phyloP scores from a whole-genome alignment of 2,797 vertebrate species.

The Salarias fasciatus region DNA sequence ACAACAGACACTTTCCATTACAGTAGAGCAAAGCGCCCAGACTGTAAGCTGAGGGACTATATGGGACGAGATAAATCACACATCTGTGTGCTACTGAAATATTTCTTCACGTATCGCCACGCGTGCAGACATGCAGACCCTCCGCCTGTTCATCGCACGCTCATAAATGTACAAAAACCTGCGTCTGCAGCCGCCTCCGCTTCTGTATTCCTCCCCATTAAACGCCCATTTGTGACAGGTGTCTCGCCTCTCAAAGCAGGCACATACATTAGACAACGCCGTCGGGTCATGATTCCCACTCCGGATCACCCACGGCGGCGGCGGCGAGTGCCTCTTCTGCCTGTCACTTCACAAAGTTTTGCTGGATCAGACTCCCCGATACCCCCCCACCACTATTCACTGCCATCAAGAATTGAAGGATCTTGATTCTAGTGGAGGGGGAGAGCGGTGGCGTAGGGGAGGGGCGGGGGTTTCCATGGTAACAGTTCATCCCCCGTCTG shows the following conservation, averaged over 20 bases:
- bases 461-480: slow-evolving; percentile 57
- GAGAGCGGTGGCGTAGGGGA: slow-evolving; percentile 28
- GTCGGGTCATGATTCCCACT: slow-evolving; percentile 45
- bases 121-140: slow-evolving; percentile 3
- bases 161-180: slow-evolving; percentile 3
- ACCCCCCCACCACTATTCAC: background rate
- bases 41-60: background rate
- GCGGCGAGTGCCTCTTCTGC: slow-evolving; percentile 38
- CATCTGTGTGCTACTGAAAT: slow-evolving; percentile 3
- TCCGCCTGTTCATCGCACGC: background rate
- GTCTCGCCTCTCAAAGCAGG: background rate
- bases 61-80: background rate
- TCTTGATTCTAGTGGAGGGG: slow-evolving; percentile 39
- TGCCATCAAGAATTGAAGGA: slow-evolving; percentile 44
- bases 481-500: slow-evolving; percentile 62
- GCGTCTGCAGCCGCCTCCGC: background rate
- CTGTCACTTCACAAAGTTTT: slow-evolving; percentile 46
- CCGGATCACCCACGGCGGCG: slow-evolving; percentile 18
- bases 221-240: slow-evolving; percentile 15
- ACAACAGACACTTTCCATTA: too few species aligned
- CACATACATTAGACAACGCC: slow-evolving; percentile 15
- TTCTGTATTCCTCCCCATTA: slow-evolving; percentile 7
- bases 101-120: background rate
- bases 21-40: too few species aligned
- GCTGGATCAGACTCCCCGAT: slow-evolving; percentile 42